Evolutionary conservation across 2,113 vertebrate genomes (phyloP).

Genomic region (Prionailurus bengalensis): DNA sequence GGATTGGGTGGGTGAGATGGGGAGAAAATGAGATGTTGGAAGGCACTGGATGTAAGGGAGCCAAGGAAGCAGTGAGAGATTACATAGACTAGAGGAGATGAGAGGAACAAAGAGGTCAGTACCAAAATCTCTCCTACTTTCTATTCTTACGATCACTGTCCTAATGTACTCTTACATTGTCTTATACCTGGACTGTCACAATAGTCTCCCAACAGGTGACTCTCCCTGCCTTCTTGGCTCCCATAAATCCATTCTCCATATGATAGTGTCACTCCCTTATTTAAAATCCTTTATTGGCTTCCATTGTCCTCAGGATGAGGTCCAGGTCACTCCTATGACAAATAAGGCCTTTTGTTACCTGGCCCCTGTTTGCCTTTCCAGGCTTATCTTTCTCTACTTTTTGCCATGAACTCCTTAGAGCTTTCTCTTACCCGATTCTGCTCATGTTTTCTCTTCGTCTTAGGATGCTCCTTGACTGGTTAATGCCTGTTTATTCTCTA

Average conservation of each 20-base stretch:
- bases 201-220: background rate
- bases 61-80: background rate
- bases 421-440: background rate
- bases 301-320: background rate
- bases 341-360: background rate
- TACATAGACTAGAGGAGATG: background rate
- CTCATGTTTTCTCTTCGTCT: background rate
- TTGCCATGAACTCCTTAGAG: background rate
- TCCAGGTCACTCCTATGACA: background rate
- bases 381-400: background rate
- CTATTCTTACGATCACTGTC: background rate
- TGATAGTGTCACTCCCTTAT: background rate
- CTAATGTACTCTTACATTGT: background rate
- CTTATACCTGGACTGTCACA: background rate
- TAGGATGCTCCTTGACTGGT: background rate
- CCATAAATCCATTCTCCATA: background rate
- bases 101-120: background rate
- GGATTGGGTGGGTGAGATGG: background rate
- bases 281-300: background rate
- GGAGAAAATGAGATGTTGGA: background rate
- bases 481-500: background rate
- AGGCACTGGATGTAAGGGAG: background rate
- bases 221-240: background rate
- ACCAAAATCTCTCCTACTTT: background rate
- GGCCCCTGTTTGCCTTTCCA: background rate